These are phyloP conservation scores for Bos taurus DNA, from an alignment of 2,113 vertebrate genomes.

Conservation along the genomic window DNA sequence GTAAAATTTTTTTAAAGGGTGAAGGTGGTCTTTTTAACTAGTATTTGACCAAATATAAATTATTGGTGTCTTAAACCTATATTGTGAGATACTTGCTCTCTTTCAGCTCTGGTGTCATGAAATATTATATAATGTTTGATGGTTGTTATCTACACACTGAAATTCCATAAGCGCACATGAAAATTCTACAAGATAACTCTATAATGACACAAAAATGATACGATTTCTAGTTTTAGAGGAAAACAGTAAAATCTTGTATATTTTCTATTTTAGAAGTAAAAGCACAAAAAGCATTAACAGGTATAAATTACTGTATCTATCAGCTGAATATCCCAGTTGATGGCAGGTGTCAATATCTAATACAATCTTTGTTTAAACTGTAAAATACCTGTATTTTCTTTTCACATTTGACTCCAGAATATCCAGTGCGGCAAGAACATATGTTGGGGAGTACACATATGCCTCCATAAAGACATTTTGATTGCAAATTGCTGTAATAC, in stretches of 20 bases:
- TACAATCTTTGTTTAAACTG: background rate
- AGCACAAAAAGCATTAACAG: background rate
- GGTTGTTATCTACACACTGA: background rate
- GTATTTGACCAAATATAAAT: background rate
- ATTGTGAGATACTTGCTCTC: background rate
- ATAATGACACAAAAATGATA: background rate
- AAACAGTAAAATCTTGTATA: background rate
- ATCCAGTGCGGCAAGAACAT: slow-evolving; percentile 87
- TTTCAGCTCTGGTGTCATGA: background rate
- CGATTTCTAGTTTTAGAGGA: background rate
- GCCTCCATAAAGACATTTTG: slow-evolving; percentile 89
- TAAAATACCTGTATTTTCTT: slow-evolving; percentile 79
- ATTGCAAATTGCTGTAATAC: slow-evolving; percentile 86
- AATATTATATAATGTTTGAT: background rate
- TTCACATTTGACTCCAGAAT: slow-evolving; percentile 84
- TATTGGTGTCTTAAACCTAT: background rate
- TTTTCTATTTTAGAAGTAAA: background rate
- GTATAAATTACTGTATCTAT: background rate
- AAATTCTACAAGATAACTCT: background rate
- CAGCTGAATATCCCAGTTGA: background rate
- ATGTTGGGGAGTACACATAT: slow-evolving; percentile 85
- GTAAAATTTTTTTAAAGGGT: background rate
- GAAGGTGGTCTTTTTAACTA: background rate
- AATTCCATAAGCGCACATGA: background rate
- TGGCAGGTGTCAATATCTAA: background rate